Base-by-base conservation (phyloP, 1,140 invertebrate genomes). In the Megalonaias nervosa region DNA sequence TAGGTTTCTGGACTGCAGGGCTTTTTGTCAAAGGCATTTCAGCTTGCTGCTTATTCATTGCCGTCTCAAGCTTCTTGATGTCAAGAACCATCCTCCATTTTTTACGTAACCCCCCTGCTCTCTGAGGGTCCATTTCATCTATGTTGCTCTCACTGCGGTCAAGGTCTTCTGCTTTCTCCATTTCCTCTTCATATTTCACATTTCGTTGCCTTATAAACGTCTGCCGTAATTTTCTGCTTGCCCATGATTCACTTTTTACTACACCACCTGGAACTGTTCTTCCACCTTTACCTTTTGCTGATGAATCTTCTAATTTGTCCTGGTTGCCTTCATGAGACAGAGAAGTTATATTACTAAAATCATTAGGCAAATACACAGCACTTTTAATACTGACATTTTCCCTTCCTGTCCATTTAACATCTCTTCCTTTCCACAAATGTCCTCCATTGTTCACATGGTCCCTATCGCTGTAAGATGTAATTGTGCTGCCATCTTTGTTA, bases 71-170 rank as follows among this genome's bases (percentile, higher is more conserved):
- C 74, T 86, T 89, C 72, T 84, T 75, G 2, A 88, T 84, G 75
- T 88, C 85, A 15, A 88, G 77, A 67, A 87, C 82, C 82, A 88
- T 78, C 64, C 78, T 84, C 87, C 87, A 89, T 26, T 85, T 80
- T 55, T 80, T 79, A 61, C 82, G 66, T 15, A 72, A 62, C 38
- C 56, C 55, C 12, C 64, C 48, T 21, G 48, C 55, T 9, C n/a
- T 31, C 21, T n/a, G 23, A 14, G 62, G n/a, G 17, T 71, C 64
- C 9, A 73, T 71, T 14, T 72, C 75, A 71, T 71, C 75, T 19
- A 17, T 62, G n/a, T 74, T 69, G 69, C 71, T 66, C 31, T 21
- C 67, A 26, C 66, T 26, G 26, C n/a, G 26, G 4, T n/a, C n/a
- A 67, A 67, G 66, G 12, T 15, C 23, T 62, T 62, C 19, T 23